A percentile compares a stretch with the other conserved stretches of the same genome.
These are phyloP conservation scores for Netelia virgata DNA, from an alignment of 2,888 invertebrate genomes.

Conservation along the genomic window DNA sequence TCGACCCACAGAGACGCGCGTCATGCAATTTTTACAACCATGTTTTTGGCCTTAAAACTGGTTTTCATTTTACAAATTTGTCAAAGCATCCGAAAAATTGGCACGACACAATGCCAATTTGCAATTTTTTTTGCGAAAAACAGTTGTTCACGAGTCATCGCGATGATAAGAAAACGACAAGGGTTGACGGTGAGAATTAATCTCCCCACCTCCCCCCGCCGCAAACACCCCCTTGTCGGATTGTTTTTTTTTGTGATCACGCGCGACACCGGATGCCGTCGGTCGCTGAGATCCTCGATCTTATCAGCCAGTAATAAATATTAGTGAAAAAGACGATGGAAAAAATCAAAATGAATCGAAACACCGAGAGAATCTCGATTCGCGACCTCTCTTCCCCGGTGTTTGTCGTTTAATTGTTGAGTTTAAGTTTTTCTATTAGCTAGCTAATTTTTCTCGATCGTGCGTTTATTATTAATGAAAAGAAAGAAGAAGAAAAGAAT, in stretches of 20 bases:
- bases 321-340: slow-evolving; percentile 5
- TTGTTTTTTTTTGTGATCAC: slow-evolving; percentile 67
- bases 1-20: slow-evolving; percentile 50
- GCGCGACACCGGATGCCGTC: slow-evolving; percentile 69
- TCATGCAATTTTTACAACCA: slow-evolving; percentile 32
- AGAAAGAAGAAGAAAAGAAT: slow-evolving; percentile 9
- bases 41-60: slow-evolving; percentile 25
- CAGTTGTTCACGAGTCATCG: slow-evolving; percentile 19
- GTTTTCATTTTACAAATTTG: slow-evolving; percentile 50
- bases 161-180: neutral
- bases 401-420: slow-evolving; percentile 70
- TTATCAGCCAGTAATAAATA: slow-evolving; percentile 38
- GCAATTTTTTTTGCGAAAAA: neutral
- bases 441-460: slow-evolving; percentile 70
- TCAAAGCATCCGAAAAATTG: slow-evolving; percentile 11
- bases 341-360: slow-evolving; percentile 26
- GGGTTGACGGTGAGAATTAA: slow-evolving; percentile 30
- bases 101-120: slow-evolving; percentile 59
- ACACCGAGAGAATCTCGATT: slow-evolving; percentile 43
- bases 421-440: slow-evolving; percentile 72
- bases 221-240: slow-evolving; percentile 56
- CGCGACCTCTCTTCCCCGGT: slow-evolving; percentile 71
- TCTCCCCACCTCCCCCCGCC: no score
- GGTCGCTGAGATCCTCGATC: slow-evolving; percentile 50
- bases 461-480: slow-evolving; percentile 48